A percentile compares a stretch with the other conserved stretches of the same genome.
Conservation (phyloP, 2,113 vertebrate genomes). For the Irena cyanogastra region DNA sequence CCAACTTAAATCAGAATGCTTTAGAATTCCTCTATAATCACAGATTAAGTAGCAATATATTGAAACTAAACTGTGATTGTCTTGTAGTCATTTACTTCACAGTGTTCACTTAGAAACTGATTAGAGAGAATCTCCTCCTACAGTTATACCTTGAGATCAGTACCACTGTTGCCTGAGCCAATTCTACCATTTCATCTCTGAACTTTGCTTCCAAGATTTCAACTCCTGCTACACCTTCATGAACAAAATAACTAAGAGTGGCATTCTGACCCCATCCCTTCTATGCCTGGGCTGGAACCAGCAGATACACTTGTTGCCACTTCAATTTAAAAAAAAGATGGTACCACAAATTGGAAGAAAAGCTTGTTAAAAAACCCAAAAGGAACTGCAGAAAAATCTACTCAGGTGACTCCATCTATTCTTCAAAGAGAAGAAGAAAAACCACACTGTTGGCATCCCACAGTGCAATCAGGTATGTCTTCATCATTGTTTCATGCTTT, state of each 20-base stretch:
- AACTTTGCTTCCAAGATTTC: not conserved
- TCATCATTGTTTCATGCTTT: not conserved
- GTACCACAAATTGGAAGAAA: not conserved
- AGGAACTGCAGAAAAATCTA: not conserved
- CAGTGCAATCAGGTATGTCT: not conserved
- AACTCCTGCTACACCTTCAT: not conserved
- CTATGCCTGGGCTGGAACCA: not conserved
- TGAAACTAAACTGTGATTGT: not conserved
- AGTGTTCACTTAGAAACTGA: not conserved
- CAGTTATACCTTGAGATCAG: not conserved
- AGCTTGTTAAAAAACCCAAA: not conserved
- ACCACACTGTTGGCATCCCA: not conserved
- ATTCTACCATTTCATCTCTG: not conserved
- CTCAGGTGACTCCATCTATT: not conserved
- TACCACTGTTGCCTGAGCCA: not conserved
- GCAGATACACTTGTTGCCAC: not conserved
- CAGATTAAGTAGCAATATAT: not conserved
- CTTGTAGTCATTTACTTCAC: not conserved
- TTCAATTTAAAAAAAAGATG: not conserved
- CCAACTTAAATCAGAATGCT: not conserved
- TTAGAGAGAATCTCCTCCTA: slow-evolving; percentile 24
- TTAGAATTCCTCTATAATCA: not conserved
- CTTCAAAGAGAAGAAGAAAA: not conserved
- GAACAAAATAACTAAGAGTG: not conserved
- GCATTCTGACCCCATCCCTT: not conserved